phyloP scores from a whole-genome alignment of 2,888 invertebrate species.

The Acholoe squamosa region DNA sequence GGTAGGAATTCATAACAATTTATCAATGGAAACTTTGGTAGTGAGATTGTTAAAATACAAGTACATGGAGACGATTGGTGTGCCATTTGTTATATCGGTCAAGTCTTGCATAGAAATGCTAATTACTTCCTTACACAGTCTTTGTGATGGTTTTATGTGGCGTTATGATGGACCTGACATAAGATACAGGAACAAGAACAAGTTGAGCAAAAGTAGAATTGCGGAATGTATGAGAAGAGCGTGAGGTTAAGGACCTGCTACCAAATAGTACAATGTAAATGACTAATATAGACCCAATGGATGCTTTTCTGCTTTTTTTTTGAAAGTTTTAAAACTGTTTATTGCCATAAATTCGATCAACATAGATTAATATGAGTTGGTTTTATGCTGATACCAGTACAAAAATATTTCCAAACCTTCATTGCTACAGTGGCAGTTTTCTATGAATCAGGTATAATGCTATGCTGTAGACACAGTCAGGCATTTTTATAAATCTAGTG shows the following conservation, averaged over 20 bases:
- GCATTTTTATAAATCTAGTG: no score
- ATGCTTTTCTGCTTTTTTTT: background rate
- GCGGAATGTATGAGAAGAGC: conserved; percentile 28
- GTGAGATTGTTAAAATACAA: conserved; percentile 12
- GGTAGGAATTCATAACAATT: conserved; percentile 18
- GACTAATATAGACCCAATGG: background rate
- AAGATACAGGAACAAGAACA: background rate
- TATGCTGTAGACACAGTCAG: no score
- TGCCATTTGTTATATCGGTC: background rate
- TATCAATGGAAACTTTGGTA: conserved; percentile 39
- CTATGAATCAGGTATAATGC: no score
- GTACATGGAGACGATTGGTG: conserved; percentile 29
- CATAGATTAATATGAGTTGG: no score
- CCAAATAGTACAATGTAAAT: background rate
- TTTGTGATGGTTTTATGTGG: background rate
- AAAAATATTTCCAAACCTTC: no score
- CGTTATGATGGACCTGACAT: background rate
- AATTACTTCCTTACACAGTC: background rate
- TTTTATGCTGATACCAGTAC: no score
- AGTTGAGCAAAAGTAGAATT: conserved; percentile 7
- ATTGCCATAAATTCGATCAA: no score
- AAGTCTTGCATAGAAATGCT: conserved; percentile 56
- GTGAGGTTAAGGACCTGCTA: background rate
- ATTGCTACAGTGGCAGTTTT: no score
- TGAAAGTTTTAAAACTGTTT: no score